Percentiles rank a stretch among this genome's conserved stretches.
Evolutionary conservation across 2,113 vertebrate species (phyloP).

Genomic region (Oncorhynchus mykiss): DNA sequence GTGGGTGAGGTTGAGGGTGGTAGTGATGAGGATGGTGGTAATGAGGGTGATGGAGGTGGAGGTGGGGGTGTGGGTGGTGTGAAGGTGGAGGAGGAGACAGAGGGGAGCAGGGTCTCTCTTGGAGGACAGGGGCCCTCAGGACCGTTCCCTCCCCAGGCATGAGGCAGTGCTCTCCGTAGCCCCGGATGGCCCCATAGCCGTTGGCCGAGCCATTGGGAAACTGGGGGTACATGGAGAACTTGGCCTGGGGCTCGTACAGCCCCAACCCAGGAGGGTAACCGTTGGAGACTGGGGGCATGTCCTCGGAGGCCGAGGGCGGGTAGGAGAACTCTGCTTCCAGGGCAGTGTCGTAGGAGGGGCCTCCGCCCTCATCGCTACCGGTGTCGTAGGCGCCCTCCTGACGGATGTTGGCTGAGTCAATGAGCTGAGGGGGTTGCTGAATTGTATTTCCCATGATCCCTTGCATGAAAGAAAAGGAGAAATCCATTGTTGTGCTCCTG

Average conservation of each 20-base stretch:
- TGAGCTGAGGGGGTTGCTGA: conserved; percentile 99
- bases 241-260: conserved; percentile 88
- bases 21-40: conserved; percentile 60
- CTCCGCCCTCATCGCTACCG: conserved; percentile 92
- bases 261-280: conserved; percentile 84
- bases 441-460: conserved; percentile 99
- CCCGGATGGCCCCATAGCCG: conserved; percentile 86
- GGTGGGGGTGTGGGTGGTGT: conserved; percentile 48
- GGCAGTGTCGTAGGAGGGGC: conserved; percentile 87
- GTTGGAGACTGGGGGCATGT: conserved; percentile 87
- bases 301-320: conserved; percentile 85
- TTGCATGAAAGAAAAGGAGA: conserved; percentile 99
- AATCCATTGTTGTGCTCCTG: conserved; percentile 99
- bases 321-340: conserved; percentile 94
- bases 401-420: conserved; percentile 99
- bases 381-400: conserved; percentile 97
- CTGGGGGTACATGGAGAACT: conserved; percentile 88
- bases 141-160: conserved; percentile 83
- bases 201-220: conserved; percentile 96
- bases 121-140: conserved; percentile 83
- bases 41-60: conserved; percentile 56
- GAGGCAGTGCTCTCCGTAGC: conserved; percentile 85
- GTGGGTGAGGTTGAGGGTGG: conserved; percentile 47
- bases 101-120: conserved; percentile 84
- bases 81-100: conserved; percentile 66